phyloP scores from a whole-genome alignment of 2,888 invertebrate species.

The Panorpa germanica region DNA sequence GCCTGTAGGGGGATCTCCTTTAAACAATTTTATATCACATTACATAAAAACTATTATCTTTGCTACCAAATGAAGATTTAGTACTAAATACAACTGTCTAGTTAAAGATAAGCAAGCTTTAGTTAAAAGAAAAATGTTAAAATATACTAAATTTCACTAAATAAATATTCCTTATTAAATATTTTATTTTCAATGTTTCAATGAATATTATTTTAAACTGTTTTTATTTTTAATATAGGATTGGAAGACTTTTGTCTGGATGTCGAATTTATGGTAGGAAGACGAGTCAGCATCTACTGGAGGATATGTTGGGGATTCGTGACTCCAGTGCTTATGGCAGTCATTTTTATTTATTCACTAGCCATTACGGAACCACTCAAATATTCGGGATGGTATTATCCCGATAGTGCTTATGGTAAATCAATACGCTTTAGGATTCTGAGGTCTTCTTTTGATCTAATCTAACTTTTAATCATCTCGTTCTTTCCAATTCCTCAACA shows the following conservation, averaged over 20 bases:
- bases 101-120: no score
- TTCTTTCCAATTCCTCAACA: no score
- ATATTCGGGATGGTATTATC: constrained; percentile 37
- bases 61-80: no score
- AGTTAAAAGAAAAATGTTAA: no score
- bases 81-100: no score
- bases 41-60: no score
- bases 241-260: constrained; percentile 44
- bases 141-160: no score
- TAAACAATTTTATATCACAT: no score
- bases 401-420: constrained; percentile 35
- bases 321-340: constrained; percentile 45
- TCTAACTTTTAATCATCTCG: no score
- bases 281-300: constrained; percentile 49
- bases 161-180: background rate
- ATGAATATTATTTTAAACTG: constrained; percentile 1
- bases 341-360: constrained; percentile 52
- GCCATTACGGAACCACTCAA: constrained; percentile 32
- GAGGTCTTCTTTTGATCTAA: no score
- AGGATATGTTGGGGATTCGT: constrained; percentile 55
- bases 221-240: constrained; percentile 20
- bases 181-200: constrained; percentile 5
- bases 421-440: no score
- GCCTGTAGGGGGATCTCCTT: no score
- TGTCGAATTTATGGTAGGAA: constrained; percentile 58